Percentiles rank a stretch among this genome's conserved stretches.
Evolutionary conservation across 2,113 vertebrate genomes (phyloP).

Genomic region (Calyptomena viridis): DNA sequence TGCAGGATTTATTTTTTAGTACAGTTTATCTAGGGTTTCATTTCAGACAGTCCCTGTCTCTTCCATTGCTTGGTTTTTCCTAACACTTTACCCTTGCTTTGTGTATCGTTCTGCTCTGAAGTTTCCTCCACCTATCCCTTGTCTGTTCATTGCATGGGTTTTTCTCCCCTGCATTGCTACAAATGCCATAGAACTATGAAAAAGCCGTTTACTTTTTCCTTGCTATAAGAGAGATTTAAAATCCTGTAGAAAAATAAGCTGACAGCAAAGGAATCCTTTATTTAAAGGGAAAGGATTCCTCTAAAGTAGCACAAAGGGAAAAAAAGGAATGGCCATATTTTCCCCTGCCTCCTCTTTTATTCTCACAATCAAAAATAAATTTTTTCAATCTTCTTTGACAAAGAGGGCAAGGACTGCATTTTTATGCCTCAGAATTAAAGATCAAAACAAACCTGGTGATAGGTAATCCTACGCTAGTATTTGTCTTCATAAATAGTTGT

Average conservation of each 20-base stretch:
- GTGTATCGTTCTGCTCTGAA: not conserved
- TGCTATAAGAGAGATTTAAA: not conserved
- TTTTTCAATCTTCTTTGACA: not conserved
- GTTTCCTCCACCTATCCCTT: not conserved
- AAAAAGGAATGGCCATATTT: not conserved
- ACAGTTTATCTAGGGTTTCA: not conserved
- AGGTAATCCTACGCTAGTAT: not conserved
- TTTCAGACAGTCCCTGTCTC: not conserved
- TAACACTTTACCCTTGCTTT: not conserved
- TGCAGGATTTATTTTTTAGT: not conserved
- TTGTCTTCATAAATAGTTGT: not conserved
- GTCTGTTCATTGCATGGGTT: not conserved
- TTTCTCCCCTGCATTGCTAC: not conserved
- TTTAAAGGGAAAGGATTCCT: not conserved
- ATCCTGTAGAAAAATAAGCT: not conserved
- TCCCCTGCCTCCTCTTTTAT: not conserved
- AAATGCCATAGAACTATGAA: not conserved
- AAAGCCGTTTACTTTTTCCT: not conserved
- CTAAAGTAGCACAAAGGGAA: not conserved
- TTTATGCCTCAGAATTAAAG: not conserved
- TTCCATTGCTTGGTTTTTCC: not conserved
- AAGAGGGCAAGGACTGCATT: not conserved
- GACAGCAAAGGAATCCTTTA: not conserved
- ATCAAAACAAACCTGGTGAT: not conserved
- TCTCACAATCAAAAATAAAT: not conserved